Base-by-base conservation (phyloP, 1,140 invertebrate species). In the Cherax quadricarinatus region DNA sequence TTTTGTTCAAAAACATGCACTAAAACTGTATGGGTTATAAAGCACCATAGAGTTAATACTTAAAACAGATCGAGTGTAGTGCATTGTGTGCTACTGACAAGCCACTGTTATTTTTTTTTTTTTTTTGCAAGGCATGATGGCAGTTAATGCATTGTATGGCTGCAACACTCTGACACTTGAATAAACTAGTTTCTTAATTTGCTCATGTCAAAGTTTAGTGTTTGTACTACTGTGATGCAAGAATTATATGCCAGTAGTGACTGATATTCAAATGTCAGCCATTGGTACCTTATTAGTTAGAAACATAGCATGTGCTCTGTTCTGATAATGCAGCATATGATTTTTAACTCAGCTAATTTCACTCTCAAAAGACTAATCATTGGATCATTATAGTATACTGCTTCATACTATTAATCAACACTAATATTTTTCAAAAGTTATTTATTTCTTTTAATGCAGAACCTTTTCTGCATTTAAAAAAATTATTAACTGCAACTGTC, bases 301-400 rank as follows among this genome's bases (percentile, higher is more conserved):
- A 41, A 41, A 79, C 78, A 79, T 79, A 48, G 78, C 78, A 79
- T 79, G 78, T 49, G 48, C 48, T 79, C 78, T 79, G 30, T 79
- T 48, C 78, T 49, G 48, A 49, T 41, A 79, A 79, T 79, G 30
- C 30, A 41, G 30, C 30, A 79, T 79, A 49, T 79, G 48, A 48
- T 79, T 79, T 41, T 66, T 66, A 66, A 79, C 30, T 79, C 24
- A 7, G 78, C 78, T 79, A 41, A 41, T 79, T 79, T 79, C 30
- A 79, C 18, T 79, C n/a, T 79, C n/a, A 79, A 66, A 66, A 66
- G 62, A 66, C 62, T 18, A 21, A 18, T 66, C 62, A 66, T 66
- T 66, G 14, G 14, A 66, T 21, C 62, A 66, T 66, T 66, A 66
- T 21, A 41, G 30, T 41, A 66, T 66, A 66, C 62, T 66, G 62